These are phyloP conservation scores for Melanotaenia trifasciata DNA, from an alignment of 2,797 vertebrate genomes.

Conservation along the genomic window DNA sequence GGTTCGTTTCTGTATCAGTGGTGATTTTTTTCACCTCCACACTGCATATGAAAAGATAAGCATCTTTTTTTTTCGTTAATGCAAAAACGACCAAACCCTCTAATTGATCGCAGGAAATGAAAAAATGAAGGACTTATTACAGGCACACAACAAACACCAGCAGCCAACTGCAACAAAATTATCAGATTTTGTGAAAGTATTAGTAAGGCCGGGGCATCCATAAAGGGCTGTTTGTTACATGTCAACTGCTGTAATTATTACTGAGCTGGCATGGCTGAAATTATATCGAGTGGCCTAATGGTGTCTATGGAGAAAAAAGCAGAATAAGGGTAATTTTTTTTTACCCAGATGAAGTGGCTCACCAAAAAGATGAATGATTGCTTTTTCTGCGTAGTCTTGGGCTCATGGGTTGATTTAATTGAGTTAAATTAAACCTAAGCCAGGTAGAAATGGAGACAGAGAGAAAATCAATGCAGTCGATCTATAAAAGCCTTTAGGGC, in stretches of 20 bases:
- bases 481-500: constrained; percentile 87
- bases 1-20: constrained; percentile 50
- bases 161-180: constrained; percentile 36
- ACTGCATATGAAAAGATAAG: constrained; percentile 56
- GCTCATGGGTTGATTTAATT: constrained; percentile 85
- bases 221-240: constrained; percentile 76
- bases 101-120: constrained; percentile 47
- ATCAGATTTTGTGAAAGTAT: constrained; percentile 69
- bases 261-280: constrained; percentile 69
- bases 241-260: constrained; percentile 78
- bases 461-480: constrained; percentile 83
- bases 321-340: constrained; percentile 38
- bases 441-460: constrained; percentile 82
- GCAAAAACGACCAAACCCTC: constrained; percentile 21
- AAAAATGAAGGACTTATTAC: constrained; percentile 17
- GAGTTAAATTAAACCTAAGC: constrained; percentile 86
- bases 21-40: constrained; percentile 34
- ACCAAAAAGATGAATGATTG: constrained; percentile 80
- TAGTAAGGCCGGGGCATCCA: constrained; percentile 65
- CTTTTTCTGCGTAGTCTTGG: constrained; percentile 73
- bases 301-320: constrained; percentile 67
- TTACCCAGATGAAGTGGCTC: constrained; percentile 72
- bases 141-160: constrained; percentile 14
- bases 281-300: constrained; percentile 78
- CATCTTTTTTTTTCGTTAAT: constrained; percentile 24